Percentiles rank a stretch among this genome's conserved stretches.
These are phyloP conservation scores for Tolypeutes matacus DNA, from an alignment of 2,797 vertebrate genomes.

Conservation along the genomic window DNA sequence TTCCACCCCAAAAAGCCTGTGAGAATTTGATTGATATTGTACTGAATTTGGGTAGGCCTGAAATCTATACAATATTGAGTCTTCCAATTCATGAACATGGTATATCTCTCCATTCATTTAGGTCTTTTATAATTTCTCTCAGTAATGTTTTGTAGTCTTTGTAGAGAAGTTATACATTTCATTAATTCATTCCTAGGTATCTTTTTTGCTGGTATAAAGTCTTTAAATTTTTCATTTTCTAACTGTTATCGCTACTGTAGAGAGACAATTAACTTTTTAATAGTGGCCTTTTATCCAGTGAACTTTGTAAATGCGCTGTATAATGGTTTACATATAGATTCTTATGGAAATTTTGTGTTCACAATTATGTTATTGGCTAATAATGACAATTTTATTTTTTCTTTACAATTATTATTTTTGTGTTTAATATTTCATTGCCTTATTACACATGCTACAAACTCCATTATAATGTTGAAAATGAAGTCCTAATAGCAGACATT, in stretches of 20 bases:
- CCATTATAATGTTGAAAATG: neutral
- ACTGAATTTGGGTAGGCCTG: neutral
- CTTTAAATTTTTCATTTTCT: neutral
- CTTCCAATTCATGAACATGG: neutral
- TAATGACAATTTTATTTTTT: neutral
- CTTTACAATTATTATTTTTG: neutral
- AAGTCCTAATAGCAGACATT: neutral
- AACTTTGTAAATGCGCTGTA: neutral
- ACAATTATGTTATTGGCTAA: neutral
- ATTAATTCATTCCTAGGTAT: neutral
- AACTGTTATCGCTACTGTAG: neutral
- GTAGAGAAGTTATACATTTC: neutral
- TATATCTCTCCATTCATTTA: neutral
- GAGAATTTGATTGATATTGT: neutral
- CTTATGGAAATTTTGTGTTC: neutral
- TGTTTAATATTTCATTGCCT: conserved; percentile 26
- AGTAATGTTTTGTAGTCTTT: neutral
- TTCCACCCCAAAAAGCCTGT: neutral
- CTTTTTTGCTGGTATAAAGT: neutral
- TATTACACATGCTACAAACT: neutral
- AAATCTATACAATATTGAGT: neutral
- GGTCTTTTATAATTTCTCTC: neutral
- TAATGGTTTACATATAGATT: neutral
- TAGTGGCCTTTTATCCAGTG: neutral
- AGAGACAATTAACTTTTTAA: neutral